Percentiles rank a stretch among this genome's conserved stretches.
These are phyloP conservation scores for human (Homo sapiens) DNA, from an alignment of 2,113 vertebrate species.

Conservation along the genomic window GRCh38 chr7:93208501-93209000, in stretches of 20 bases:
- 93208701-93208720: constrained; percentile 90
- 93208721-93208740: constrained; percentile 87
- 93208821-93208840: constrained; percentile 89
- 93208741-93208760: constrained; percentile 95
- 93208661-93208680: constrained; percentile 84
- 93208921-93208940: background rate
- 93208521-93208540: background rate
- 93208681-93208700: constrained; percentile 89
- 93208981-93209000: background rate
- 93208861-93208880: constrained; percentile 97
- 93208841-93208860: constrained; percentile 92
- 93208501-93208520: background rate
- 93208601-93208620: constrained; percentile 92
- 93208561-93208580: constrained; percentile 80
- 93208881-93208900: constrained; percentile 35
- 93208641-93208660: constrained; percentile 92
- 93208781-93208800: constrained; percentile 92
- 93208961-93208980: constrained; percentile 13
- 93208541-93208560: background rate
- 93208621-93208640: constrained; percentile 95
- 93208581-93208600: constrained; percentile 90
- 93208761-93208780: constrained; percentile 96
- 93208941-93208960: background rate
- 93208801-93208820: constrained; percentile 94
- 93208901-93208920: constrained; percentile 28